Conservation (phyloP, 1,140 invertebrate genomes). For the Matsumurasca onukii region DNA sequence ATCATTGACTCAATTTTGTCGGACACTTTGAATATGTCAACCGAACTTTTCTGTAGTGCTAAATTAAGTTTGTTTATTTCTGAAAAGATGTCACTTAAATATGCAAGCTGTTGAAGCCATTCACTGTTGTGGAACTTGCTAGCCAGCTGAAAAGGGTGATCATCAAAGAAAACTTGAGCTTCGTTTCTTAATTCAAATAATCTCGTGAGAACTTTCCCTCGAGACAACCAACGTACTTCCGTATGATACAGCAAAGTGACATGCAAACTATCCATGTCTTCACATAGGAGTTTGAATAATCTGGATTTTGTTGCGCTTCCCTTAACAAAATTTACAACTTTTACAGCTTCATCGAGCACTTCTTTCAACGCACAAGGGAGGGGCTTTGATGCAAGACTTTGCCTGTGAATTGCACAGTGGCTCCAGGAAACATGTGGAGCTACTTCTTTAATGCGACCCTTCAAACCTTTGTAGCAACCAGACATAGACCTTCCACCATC, state of each 20-base stretch:
- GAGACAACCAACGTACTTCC: conserved; percentile 46
- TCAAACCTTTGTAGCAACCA: conserved; percentile 1
- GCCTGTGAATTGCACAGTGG: conserved; percentile 35
- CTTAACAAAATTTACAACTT: conserved; percentile 39
- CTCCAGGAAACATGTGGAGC: conserved; percentile 29
- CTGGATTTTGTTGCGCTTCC: conserved; percentile 31
- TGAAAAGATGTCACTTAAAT: too few species aligned
- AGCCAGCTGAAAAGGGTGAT: too few species aligned
- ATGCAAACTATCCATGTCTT: conserved; percentile 46
- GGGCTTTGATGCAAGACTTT: conserved; percentile 32
- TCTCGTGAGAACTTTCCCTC: conserved; percentile 46
- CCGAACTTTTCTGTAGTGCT: not conserved
- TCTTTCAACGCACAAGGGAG: conserved; percentile 28
- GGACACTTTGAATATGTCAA: not conserved
- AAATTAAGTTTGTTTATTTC: too few species aligned
- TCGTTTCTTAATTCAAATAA: conserved; percentile 46
- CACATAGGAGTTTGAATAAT: conserved; percentile 42
- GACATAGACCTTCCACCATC: too few species aligned
- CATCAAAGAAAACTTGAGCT: conserved; percentile 40
- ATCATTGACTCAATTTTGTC: conserved; percentile 7
- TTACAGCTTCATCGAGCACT: conserved; percentile 33
- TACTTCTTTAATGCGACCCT: conserved; percentile 19
- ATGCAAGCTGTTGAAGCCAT: too few species aligned
- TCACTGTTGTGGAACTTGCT: too few species aligned
- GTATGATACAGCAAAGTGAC: conserved; percentile 45